Evolutionary conservation across 2,113 vertebrate species (phyloP), one percentile per base, ranked within the genome.

Genomic region (Cebus imitator): DNA sequence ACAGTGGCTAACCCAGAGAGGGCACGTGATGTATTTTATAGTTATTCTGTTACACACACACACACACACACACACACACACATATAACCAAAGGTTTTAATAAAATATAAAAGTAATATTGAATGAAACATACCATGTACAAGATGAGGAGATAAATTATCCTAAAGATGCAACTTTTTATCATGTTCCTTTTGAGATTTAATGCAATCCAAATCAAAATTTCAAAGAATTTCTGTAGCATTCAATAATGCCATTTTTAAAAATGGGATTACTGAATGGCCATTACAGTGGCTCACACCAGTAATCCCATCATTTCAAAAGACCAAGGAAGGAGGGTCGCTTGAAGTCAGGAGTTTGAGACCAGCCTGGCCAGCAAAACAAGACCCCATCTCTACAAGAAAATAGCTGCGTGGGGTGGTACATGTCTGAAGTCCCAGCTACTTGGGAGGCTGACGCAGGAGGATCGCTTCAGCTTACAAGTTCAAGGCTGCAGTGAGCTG

Each of bases 181-280:
- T 76, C 40, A 79, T 43, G 50, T 95, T 78, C 52, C 61, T 64
- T 23, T 18, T 83, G 68, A 94, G 10, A 73, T 92, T 90, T n/a
- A 97, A 87, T 68, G 14, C 21, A 76, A 83, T 35, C 35, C 32
- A 90, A 90, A 66, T 79, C 1, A 96, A 91, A 87, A n/a, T 87
- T 40, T 93, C 76, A 57, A 76, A 79, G 48, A 0, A 40, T 90
- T 95, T 73, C 61, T 57, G 27, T 30, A 64, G 27, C 27, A 64
- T 64, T 64, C 27, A 14, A 32, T 14, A 2, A 64, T 64, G 5
- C 61, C 61, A 64, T 64, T 64, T 64, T 30, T 14, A 6, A 6
- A 14, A 64, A 14, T 30, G 12, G 27, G 12, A 30, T 64, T 64
- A 64, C 61, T 1, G 61, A 64, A 14, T 64, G 61, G 27, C 27